Conservation (phyloP, 2,113 vertebrate genomes). For the Elanoides forficatus region DNA sequence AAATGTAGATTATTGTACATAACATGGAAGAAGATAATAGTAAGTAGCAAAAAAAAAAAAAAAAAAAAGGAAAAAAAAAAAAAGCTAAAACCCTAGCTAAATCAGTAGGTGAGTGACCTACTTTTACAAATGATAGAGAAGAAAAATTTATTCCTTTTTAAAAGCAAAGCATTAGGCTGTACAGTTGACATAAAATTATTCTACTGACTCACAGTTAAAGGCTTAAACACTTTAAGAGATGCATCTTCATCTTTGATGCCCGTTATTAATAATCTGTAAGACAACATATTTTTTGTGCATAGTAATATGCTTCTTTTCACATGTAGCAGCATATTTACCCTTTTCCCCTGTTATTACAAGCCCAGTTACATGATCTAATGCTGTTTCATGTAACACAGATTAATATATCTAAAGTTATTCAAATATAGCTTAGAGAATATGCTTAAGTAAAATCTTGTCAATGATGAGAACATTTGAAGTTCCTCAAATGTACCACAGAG, state of each 20-base stretch:
- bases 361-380: background rate
- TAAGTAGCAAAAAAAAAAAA: background rate
- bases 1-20: slow-evolving; percentile 64
- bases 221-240: slow-evolving; percentile 24
- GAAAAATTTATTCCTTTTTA: background rate
- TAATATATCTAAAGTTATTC: slow-evolving; percentile 30
- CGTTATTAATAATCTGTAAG: slow-evolving; percentile 40
- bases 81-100: background rate
- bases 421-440: slow-evolving; percentile 14
- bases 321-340: background rate
- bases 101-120: background rate
- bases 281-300: slow-evolving; percentile 29
- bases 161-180: slow-evolving; percentile 18
- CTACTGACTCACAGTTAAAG: slow-evolving; percentile 38
- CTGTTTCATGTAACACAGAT: slow-evolving; percentile 27
- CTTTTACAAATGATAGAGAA: background rate
- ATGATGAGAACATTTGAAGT: background rate
- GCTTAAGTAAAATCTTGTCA: background rate
- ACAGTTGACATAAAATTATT: background rate
- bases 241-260: slow-evolving; percentile 26
- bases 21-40: slow-evolving; percentile 21
- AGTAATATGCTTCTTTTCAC: background rate
- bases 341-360: background rate
- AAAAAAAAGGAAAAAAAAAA: no score
- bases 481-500: background rate